Evolutionary conservation across 2,113 vertebrate genomes (phyloP).

Genomic region (Charadrius vociferus): DNA sequence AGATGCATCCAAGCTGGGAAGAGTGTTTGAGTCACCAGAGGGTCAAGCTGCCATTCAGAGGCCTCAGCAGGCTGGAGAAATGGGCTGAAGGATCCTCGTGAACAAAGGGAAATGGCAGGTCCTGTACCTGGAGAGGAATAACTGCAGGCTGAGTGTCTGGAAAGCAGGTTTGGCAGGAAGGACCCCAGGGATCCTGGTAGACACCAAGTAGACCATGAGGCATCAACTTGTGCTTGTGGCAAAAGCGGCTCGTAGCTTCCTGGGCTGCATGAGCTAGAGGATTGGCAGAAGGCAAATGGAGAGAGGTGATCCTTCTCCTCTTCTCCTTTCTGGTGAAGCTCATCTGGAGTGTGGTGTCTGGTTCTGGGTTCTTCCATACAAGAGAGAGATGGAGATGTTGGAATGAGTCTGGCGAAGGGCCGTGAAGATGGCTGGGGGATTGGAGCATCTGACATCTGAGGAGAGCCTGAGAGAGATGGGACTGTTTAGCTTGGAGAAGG

Average conservation of each 20-base stretch:
- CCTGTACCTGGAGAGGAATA: neutral
- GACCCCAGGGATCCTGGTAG: neutral
- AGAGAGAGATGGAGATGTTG: neutral
- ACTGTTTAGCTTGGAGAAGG: neutral
- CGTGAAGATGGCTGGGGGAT: accelerated
- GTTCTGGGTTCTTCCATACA: accelerated
- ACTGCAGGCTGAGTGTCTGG: neutral
- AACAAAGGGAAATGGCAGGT: neutral
- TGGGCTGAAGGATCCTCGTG: neutral
- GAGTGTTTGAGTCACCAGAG: neutral
- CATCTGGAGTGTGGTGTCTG: accelerated
- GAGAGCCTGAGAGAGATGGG: neutral
- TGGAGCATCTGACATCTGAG: neutral
- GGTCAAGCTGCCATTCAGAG: neutral
- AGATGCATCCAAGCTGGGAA: neutral
- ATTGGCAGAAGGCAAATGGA: neutral
- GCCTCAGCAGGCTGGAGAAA: neutral
- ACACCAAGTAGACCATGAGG: accelerated
- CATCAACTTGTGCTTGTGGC: neutral
- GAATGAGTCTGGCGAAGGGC: neutral
- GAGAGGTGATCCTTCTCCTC: neutral
- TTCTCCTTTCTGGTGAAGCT: neutral
- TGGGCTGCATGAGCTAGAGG: neutral
- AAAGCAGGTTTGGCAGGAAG: neutral
- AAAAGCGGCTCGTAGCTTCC: neutral